Conservation (phyloP, 1,140 invertebrate genomes). For the Teleogryllus occipitalis region DNA sequence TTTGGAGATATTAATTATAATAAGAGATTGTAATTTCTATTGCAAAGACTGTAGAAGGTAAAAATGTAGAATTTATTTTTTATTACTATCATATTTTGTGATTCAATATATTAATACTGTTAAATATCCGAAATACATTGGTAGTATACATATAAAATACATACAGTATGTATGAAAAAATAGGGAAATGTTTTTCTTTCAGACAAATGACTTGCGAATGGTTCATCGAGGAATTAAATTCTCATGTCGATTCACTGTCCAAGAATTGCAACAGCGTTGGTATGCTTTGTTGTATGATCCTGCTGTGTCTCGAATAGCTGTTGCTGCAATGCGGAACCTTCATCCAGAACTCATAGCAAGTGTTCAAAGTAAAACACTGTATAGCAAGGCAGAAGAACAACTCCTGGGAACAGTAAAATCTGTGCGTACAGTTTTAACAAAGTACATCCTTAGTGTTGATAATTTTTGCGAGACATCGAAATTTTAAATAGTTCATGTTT, state of each 20-base stretch:
- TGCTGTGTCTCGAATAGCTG: conserved; percentile 73
- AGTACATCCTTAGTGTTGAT: background rate
- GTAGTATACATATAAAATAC: too few species aligned
- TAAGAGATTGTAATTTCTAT: too few species aligned
- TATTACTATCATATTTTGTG: too few species aligned
- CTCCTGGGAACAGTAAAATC: conserved; percentile 72
- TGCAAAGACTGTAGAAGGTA: too few species aligned
- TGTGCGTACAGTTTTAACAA: conserved; percentile 46
- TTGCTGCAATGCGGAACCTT: conserved; percentile 86
- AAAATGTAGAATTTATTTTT: too few species aligned
- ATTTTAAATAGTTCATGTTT: too few species aligned
- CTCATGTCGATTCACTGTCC: conserved; percentile 87
- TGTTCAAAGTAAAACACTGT: conserved; percentile 82
- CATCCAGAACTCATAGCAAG: conserved; percentile 81
- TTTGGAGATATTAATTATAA: too few species aligned
- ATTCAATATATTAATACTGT: too few species aligned
- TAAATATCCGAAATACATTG: too few species aligned
- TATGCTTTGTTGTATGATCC: conserved; percentile 91
- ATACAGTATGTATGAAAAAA: too few species aligned
- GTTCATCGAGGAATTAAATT: conserved; percentile 93
- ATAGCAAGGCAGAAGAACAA: conserved; percentile 82
- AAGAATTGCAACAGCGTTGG: conserved; percentile 93
- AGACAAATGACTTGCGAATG: conserved; percentile 77
- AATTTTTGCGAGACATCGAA: too few species aligned
- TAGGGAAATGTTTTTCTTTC: conserved; percentile 28